Evolutionary conservation across 2,797 vertebrate species (phyloP), one percentile per base, ranked within the genome.

Genomic region (Mormyrops attenuatus): DNA sequence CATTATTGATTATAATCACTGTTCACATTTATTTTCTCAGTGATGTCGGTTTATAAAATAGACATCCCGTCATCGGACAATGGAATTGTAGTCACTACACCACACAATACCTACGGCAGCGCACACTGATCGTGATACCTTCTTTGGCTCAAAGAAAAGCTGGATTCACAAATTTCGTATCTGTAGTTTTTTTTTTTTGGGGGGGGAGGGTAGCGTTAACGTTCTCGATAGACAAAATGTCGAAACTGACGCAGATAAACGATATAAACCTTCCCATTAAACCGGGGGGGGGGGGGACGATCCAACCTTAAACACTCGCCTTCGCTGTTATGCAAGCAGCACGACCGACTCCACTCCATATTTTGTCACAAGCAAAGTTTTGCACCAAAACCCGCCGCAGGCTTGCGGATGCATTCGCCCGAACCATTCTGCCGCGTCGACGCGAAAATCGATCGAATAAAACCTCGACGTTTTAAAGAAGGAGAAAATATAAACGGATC

Each of bases 321-420:
- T 22, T 85, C 82, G 44, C 8, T 9, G 49, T 50, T 50, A 85
- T 85, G 82, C 49, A 26, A 50, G 82, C 47, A 26, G 49, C 47
- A 26, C 82, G 20, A 17, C 44, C 41, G 22, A 87, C n/a, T 90
- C 89, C 89, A 88, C 44, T 84, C 89, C 87, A 88, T 85, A 88
- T 90, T 90, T 90, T 90, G 50, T 52, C 44, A 52, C 82, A 52
- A 49, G 82, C 82, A 85, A 85, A 73, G 66, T 73, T n/a, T 50
- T 50, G 44, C 82, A 49, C 22, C 44, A 49, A 84, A 85, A 49
- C 47, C 49, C 9, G 44, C 82, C n/a, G 44, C 86, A 26, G 69
- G 38, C 69, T 66, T 17, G 87, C 85, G 89, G 89, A 90, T 60
- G 41, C 49, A 88, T 90, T 50, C 6, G 3, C 44, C 82, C 17